phyloP scores from a whole-genome alignment of 92 coral and sea anemone genomes.

The Epizoanthus rinbou region DNA sequence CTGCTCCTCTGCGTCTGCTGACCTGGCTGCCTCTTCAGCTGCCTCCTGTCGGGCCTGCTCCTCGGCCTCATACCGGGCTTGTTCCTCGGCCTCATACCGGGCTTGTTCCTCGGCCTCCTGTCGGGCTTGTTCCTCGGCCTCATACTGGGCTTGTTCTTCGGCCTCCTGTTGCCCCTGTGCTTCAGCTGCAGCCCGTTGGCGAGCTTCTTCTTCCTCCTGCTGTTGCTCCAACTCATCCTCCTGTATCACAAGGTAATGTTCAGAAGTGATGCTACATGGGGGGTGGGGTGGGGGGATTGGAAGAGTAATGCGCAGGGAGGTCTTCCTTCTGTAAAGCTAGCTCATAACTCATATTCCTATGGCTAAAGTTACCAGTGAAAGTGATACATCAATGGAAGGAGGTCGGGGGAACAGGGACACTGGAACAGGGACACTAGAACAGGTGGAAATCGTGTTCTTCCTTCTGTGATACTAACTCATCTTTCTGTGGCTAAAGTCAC shows the following conservation, averaged over 20 bases:
- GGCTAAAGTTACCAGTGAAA: too few species aligned
- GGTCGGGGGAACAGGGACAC: too few species aligned
- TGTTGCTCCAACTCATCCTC: slow-evolving; percentile 39
- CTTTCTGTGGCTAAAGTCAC: too few species aligned
- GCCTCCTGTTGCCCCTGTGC: slow-evolving; percentile 41
- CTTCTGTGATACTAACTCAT: too few species aligned
- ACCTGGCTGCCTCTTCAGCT: slow-evolving; percentile 33
- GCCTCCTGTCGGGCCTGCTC: slow-evolving; percentile 59
- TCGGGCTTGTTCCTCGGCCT: slow-evolving; percentile 58
- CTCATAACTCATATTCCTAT: too few species aligned
- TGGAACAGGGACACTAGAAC: too few species aligned
- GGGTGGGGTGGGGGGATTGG: neutral
- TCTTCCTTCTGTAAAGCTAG: too few species aligned
- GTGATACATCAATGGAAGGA: too few species aligned
- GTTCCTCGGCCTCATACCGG: slow-evolving; percentile 44
- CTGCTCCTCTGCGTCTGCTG: slow-evolving; percentile 50
- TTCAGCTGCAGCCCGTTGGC: neutral
- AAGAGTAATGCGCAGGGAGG: neutral
- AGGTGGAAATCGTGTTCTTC: too few species aligned
- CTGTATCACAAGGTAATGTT: slow-evolving; percentile 4
- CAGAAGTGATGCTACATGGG: neutral
- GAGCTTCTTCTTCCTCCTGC: slow-evolving; percentile 13
- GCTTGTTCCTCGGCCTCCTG: slow-evolving; percentile 69
- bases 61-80: slow-evolving; percentile 49
- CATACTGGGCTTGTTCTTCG: slow-evolving; percentile 53